Evolutionary conservation across 2,888 invertebrate genomes (phyloP).

Genomic region (Drosophila putrida): DNA sequence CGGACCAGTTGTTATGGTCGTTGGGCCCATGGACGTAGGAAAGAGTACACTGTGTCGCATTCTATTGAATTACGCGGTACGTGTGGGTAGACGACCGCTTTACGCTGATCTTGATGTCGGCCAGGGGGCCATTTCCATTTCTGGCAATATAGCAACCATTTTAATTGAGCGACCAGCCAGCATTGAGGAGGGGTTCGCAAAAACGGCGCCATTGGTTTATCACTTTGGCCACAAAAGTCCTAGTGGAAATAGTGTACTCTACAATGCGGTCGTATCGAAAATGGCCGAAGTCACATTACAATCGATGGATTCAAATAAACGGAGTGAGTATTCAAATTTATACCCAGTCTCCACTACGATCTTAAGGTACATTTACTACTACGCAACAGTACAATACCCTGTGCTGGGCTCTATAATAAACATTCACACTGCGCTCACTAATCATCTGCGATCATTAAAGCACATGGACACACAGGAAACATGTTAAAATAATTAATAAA

Average conservation of each 20-base stretch:
- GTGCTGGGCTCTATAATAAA: no score
- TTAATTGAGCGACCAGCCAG: slow-evolving; percentile 96
- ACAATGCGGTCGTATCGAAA: slow-evolving; percentile 92
- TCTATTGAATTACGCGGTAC: slow-evolving; percentile 97
- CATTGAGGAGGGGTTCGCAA: slow-evolving; percentile 97
- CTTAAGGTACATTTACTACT: no score
- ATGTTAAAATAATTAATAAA: no score
- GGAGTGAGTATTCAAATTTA: slow-evolving; percentile 87
- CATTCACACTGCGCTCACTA: no score
- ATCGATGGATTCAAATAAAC: slow-evolving; percentile 94
- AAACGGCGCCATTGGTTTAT: slow-evolving; percentile 96
- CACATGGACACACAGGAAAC: no score
- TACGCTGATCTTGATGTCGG: slow-evolving; percentile 98
- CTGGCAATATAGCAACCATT: slow-evolving; percentile 95
- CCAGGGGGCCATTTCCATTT: slow-evolving; percentile 96
- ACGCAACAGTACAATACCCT: no score
- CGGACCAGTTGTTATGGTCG: slow-evolving; percentile 95
- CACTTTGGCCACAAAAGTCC: slow-evolving; percentile 96
- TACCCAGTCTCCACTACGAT: no score
- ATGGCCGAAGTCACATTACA: slow-evolving; percentile 94
- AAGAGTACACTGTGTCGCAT: slow-evolving; percentile 96
- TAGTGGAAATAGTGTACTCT: slow-evolving; percentile 91
- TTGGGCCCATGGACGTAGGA: slow-evolving; percentile 98
- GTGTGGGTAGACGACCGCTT: slow-evolving; percentile 94
- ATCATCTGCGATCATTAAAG: no score